phyloP scores from a whole-genome alignment of 2,113 vertebrate genomes.

The Synodontis membranacea region DNA sequence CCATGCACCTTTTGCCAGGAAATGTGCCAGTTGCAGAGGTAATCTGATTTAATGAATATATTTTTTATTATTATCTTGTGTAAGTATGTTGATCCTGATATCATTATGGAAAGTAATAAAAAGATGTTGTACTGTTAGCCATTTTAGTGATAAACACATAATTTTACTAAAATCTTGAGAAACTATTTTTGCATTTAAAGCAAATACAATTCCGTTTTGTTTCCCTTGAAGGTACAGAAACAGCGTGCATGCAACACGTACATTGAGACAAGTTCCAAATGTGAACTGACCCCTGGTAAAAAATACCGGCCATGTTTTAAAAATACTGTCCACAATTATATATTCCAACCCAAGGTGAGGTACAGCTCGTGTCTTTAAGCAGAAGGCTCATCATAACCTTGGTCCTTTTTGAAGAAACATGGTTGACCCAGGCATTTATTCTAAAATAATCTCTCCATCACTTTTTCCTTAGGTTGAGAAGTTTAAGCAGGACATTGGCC shows the following conservation, averaged over 20 bases:
- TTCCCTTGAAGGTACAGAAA: neutral
- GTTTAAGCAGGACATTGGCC: neutral
- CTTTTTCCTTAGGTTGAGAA: neutral
- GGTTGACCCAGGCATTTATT: neutral
- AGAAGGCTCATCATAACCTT: neutral
- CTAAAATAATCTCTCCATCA: neutral
- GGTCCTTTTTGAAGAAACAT: neutral
- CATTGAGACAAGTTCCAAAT: constrained; percentile 15
- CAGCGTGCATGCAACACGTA: neutral
- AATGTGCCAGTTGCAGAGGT: constrained; percentile 10
- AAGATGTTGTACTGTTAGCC: neutral
- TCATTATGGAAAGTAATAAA: neutral
- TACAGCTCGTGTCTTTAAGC: neutral
- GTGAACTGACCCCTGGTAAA: neutral
- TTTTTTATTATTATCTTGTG: neutral
- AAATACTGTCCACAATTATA: neutral
- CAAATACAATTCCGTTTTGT: neutral
- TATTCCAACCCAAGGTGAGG: constrained; percentile 19
- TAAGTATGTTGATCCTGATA: neutral
- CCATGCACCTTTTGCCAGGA: constrained; percentile 33
- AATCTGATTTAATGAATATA: neutral
- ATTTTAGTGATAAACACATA: neutral
- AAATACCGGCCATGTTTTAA: constrained; percentile 2
- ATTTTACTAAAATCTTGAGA: neutral
- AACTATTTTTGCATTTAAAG: neutral